These are phyloP conservation scores for Atherinomorus stipes DNA, from an alignment of 2,113 vertebrate species.

Conservation along the genomic window DNA sequence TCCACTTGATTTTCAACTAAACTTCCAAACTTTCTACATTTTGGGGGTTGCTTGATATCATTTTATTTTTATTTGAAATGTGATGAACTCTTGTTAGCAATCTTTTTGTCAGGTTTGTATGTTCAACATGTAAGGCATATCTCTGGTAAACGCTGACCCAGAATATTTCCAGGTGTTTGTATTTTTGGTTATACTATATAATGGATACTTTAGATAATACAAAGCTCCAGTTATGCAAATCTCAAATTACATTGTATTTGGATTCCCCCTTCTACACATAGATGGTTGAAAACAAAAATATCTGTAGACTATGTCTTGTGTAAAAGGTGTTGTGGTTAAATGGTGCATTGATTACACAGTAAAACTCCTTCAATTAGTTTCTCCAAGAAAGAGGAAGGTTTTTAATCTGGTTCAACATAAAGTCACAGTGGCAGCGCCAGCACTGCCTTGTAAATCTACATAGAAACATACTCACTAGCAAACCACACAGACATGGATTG, in stretches of 20 bases:
- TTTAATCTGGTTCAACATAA: constrained; percentile 35
- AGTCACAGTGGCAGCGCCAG: constrained; percentile 39
- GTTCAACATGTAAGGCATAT: neutral
- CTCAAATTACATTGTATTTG: no score
- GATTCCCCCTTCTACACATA: no score
- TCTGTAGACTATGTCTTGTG: neutral
- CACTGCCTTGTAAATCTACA: constrained; percentile 16
- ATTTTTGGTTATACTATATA: no score
- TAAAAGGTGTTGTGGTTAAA: neutral
- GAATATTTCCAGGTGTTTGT: no score
- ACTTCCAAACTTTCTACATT: no score
- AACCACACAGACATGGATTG: neutral
- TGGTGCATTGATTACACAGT: constrained; percentile 2
- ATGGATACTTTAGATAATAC: no score
- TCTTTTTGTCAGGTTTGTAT: neutral
- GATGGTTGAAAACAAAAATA: no score
- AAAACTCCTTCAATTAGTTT: neutral
- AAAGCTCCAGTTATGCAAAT: no score
- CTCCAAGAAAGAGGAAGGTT: constrained; percentile 19
- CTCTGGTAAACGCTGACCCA: no score
- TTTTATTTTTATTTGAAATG: no score
- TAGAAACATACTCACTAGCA: neutral
- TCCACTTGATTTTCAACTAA: no score
- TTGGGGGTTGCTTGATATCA: no score
- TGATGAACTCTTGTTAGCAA: neutral